Percentiles rank a stretch among this genome's conserved stretches.
phyloP scores from a whole-genome alignment of 2,888 invertebrate species.

The Heteromyza rotundicornis region DNA sequence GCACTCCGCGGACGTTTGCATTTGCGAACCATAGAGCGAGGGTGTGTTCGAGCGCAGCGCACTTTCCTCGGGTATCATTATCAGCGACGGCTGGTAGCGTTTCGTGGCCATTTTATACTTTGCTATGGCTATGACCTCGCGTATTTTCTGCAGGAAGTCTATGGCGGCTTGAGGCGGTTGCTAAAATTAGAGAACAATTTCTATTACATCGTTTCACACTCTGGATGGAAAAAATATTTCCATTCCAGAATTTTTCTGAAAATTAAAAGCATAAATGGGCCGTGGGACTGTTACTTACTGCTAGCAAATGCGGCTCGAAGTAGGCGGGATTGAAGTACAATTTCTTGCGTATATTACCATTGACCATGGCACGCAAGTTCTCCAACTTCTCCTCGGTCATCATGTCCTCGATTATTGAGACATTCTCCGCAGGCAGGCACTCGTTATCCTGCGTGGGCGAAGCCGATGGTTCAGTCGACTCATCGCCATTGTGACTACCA shows the following conservation, averaged over 20 bases:
- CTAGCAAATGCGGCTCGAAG: constrained; percentile 84
- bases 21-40: constrained; percentile 65
- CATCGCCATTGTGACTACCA: constrained; percentile 32
- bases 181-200: constrained; percentile 63
- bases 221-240: not conserved
- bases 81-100: constrained; percentile 78
- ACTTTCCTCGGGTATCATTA: constrained; percentile 80
- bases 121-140: constrained; percentile 88
- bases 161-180: constrained; percentile 89
- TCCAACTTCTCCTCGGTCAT: constrained; percentile 71
- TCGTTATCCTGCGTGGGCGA: constrained; percentile 65
- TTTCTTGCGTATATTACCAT: constrained; percentile 76
- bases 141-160: constrained; percentile 86
- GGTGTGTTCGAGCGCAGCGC: constrained; percentile 39
- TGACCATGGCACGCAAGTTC: constrained; percentile 68
- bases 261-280: not conserved
- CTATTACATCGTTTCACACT: no score
- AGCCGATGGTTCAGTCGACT: constrained; percentile 46
- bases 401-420: constrained; percentile 82
- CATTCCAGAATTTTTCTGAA: constrained; percentile 7
- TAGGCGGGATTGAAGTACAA: constrained; percentile 91
- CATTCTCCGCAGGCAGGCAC: constrained; percentile 82
- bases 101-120: constrained; percentile 87
- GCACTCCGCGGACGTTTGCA: constrained; percentile 48
- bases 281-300: constrained; percentile 67